Conservation (phyloP, 1,140 invertebrate species). For the Atta colombica region DNA sequence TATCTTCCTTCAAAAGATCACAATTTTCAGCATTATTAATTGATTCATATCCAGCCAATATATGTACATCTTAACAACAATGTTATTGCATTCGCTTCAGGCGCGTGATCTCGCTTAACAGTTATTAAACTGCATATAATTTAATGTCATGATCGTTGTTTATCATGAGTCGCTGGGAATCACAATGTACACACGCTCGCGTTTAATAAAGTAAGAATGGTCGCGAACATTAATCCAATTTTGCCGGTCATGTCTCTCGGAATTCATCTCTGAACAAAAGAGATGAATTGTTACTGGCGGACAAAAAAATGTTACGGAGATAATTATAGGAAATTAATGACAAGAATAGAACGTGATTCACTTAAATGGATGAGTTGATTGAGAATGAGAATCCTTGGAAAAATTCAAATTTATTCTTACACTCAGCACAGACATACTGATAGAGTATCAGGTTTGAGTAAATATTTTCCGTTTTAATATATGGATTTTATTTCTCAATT, state of each 20-base stretch:
- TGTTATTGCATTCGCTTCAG: neutral
- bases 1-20: neutral
- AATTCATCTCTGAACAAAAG: neutral
- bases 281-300: neutral
- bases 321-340: slow-evolving; percentile 17
- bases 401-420: neutral
- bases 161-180: slow-evolving; percentile 7
- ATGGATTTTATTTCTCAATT: too few species aligned
- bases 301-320: neutral
- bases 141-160: slow-evolving; percentile 1
- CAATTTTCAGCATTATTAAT: slow-evolving; percentile 32
- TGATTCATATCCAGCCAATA: neutral
- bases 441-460: too few species aligned
- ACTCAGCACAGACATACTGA: too few species aligned
- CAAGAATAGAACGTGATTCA: slow-evolving; percentile 4
- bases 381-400: neutral
- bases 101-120: slow-evolving; percentile 1
- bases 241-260: neutral
- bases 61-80: neutral
- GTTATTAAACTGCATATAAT: slow-evolving; percentile 38
- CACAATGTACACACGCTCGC: neutral
- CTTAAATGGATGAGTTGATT: neutral
- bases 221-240: slow-evolving; percentile 6
- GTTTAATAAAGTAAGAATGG: slow-evolving; percentile 32
- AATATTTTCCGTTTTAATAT: too few species aligned